Base-by-base conservation (phyloP, 1,140 invertebrate genomes). In the Oncopeltus fasciatus region DNA sequence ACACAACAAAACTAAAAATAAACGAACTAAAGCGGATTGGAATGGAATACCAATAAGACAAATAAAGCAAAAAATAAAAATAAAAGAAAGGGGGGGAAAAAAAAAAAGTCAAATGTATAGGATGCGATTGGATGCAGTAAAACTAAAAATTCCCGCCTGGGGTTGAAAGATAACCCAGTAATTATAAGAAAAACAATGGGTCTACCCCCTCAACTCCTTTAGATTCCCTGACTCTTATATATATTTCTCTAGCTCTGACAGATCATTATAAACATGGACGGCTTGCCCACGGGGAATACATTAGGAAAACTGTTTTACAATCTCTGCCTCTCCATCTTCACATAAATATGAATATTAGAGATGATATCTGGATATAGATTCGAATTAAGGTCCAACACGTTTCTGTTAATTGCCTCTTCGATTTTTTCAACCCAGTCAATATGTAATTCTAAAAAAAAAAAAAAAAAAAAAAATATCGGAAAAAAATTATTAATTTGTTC, bases 271-370 rank as follows among this genome's bases (percentile, higher is more conserved):
- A n/a, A n/a, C n/a, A n/a, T n/a, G n/a, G n/a, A n/a, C n/a, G n/a
- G n/a, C 49, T 24, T 4, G 2, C 47, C 1, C n/a, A 21, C 47
- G 49, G 14, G 49, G 49, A 53, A 53, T 53, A 53, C 49, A 53
- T 53, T 53, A 53, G 18, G 14, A 24, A 26, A 53, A 53, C 49
- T n/a, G 26, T 53, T 53, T 53, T 53, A 53, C 49, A 53, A 53
- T 53, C 49, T 53, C 9, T 14, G 3, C 21, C 49, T 53, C 24
- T 53, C 24, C 49, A 53, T 53, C 49, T 53, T 53, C 49, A 53
- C 49, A 53, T 53, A 53, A 53, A 53, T 53, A 53, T 53, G 49
- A 53, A 53, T 53, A 53, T 53, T 53, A 53, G 49, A 53, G 49
- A 53, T 53, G 18, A 12, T 53, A 53, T 53, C 49, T 21, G 21